Conservation (phyloP, 2,113 vertebrate genomes). For the Phoenicopterus ruber region DNA sequence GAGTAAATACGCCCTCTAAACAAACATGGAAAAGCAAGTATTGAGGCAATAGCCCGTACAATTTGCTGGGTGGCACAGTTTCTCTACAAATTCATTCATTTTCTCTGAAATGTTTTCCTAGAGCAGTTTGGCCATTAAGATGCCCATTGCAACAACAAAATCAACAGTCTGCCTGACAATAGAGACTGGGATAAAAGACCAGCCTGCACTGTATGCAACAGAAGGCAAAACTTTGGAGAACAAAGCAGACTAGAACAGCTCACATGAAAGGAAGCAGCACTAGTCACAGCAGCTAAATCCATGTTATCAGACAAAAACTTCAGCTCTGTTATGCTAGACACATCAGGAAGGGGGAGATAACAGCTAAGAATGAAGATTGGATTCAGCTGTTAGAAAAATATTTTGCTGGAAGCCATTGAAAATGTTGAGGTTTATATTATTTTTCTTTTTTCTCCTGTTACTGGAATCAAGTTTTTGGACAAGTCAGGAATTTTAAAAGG, state of each 20-base stretch:
- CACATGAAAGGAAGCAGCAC: not conserved
- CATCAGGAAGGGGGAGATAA: constrained; percentile 1
- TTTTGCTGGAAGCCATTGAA: not conserved
- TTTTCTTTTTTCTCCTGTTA: not conserved
- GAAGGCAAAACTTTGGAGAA: not conserved
- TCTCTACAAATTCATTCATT: not conserved
- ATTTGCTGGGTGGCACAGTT: not conserved
- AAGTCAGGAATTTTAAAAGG: not conserved
- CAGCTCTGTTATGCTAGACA: not conserved
- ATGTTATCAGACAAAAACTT: not conserved
- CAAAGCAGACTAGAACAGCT: not conserved
- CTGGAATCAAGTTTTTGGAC: not conserved
- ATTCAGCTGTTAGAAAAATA: not conserved
- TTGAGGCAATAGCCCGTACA: not conserved
- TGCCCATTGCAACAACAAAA: not conserved
- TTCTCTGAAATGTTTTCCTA: not conserved
- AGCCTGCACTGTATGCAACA: not conserved
- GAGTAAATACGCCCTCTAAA: not conserved
- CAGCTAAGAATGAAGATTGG: not conserved
- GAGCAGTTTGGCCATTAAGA: not conserved
- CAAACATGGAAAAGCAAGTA: not conserved
- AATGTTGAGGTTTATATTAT: not conserved
- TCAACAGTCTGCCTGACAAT: not conserved
- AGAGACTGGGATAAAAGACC: not conserved
- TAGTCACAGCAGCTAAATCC: not conserved